phyloP scores from a whole-genome alignment of 2,888 invertebrate genomes.

The Chironomus tentans region DNA sequence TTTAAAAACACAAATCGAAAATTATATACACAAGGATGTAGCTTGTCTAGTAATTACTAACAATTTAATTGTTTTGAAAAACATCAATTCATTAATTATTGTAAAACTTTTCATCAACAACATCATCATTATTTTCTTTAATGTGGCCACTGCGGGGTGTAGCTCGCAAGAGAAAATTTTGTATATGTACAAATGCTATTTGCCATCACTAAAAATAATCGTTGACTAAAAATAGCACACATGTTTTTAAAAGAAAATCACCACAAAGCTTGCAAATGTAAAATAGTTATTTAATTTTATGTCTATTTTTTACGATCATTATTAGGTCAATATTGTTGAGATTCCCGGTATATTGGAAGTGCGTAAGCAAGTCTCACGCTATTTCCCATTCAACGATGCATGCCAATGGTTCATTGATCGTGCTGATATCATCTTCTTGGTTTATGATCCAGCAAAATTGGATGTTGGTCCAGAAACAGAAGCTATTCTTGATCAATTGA shows the following conservation, averaged over 20 bases:
- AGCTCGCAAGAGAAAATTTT: not conserved
- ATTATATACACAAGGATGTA: not conserved
- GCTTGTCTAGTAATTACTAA: no score
- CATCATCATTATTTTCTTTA: not conserved
- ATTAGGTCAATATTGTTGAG: slow-evolving; percentile 86
- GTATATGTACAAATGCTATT: not conserved
- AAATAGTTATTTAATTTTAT: not conserved
- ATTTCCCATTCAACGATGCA: slow-evolving; percentile 92
- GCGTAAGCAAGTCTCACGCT: slow-evolving; percentile 81
- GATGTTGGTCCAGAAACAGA: slow-evolving; percentile 93
- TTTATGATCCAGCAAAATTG: slow-evolving; percentile 90
- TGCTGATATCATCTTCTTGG: slow-evolving; percentile 89
- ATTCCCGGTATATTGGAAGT: slow-evolving; percentile 93
- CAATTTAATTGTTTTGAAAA: no score
- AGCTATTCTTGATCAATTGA: slow-evolving; percentile 87
- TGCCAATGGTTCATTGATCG: slow-evolving; percentile 97
- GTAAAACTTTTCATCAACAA: not conserved
- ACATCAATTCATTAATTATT: not conserved
- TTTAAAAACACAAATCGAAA: not conserved
- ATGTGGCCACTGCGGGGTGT: no score
- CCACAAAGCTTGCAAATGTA: not conserved
- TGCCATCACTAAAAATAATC: not conserved
- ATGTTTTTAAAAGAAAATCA: not conserved
- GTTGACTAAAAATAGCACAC: not conserved
- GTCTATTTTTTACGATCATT: not conserved